A percentile compares a stretch with the other conserved stretches of the same genome.
These are phyloP conservation scores for Sceliomorpha sp. DNA, from an alignment of 2,888 invertebrate genomes.

Conservation along the genomic window DNA sequence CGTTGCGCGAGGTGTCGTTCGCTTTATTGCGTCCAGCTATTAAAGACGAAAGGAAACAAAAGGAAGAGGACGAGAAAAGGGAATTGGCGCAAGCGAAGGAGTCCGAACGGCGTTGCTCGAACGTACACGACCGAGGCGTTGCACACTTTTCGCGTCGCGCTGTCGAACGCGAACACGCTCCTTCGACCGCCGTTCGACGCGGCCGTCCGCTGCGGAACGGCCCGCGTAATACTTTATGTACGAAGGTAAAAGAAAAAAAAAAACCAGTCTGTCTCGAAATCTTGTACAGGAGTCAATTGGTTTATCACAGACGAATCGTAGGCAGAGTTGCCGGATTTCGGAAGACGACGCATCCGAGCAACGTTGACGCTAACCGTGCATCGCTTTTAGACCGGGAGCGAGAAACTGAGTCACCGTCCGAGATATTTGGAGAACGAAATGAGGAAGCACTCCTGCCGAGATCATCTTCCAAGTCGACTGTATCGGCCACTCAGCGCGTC, in stretches of 20 bases:
- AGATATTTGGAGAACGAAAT: too few relatives aligned
- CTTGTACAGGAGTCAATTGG: conserved; percentile 41
- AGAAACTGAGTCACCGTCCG: too few relatives aligned
- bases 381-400: conserved; percentile 16
- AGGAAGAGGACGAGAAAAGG: too few relatives aligned
- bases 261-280: conserved; percentile 24
- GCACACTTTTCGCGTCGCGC: too few relatives aligned
- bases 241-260: conserved; percentile 15
- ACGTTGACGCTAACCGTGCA: conserved; percentile 33
- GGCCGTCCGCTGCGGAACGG: neutral
- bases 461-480: conserved; percentile 27
- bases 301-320: conserved; percentile 58
- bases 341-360: conserved; percentile 11
- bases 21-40: conserved; percentile 1
- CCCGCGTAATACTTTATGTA: conserved; percentile 25
- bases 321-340: conserved; percentile 28
- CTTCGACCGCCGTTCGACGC: conserved; percentile 5
- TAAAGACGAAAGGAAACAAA: conserved; percentile 16
- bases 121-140: too few relatives aligned
- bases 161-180: conserved; percentile 1
- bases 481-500: conserved; percentile 34
- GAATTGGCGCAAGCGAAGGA: conserved; percentile 16
- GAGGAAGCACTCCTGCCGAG: too few relatives aligned
- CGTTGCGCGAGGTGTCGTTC: neutral
- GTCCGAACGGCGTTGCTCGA: too few relatives aligned